A percentile compares a stretch with the other conserved stretches of the same genome.
phyloP scores from a whole-genome alignment of 2,797 vertebrate genomes.

The Miichthys miiuy region DNA sequence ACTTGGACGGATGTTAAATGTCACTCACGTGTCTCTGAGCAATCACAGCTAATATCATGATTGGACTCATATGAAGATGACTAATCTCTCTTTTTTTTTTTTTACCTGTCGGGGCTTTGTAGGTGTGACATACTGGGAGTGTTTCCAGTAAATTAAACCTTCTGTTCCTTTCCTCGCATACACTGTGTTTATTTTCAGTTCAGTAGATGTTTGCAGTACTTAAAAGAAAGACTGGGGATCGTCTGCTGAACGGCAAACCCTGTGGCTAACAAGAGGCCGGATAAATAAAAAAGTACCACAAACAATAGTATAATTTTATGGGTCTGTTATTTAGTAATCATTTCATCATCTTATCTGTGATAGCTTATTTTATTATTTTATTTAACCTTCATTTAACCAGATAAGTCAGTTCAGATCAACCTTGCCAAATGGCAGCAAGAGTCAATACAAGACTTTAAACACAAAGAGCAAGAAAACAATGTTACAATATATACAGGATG shows the following conservation, averaged over 20 bases:
- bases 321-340: not conserved
- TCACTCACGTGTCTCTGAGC: slow-evolving; percentile 21
- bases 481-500: too few relatives aligned
- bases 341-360: too few relatives aligned
- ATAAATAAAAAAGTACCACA: not conserved
- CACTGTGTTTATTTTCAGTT: not conserved
- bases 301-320: not conserved
- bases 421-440: too few relatives aligned
- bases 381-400: too few relatives aligned
- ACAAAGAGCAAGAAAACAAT: too few relatives aligned
- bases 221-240: too few relatives aligned
- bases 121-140: not conserved
- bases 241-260: not conserved
- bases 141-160: slow-evolving; percentile 13
- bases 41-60: not conserved
- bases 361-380: too few relatives aligned
- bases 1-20: not conserved
- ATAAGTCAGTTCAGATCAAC: too few relatives aligned
- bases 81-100: not conserved
- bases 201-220: not conserved
- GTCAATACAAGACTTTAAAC: too few relatives aligned
- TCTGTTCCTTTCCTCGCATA: not conserved
- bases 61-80: not conserved
- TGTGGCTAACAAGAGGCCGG: too few relatives aligned
- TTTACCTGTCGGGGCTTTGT: not conserved